Evolutionary conservation across 1,140 invertebrate species (phyloP), one percentile per base, ranked within the genome.

Genomic region (Calliopsis andreniformis): DNA sequence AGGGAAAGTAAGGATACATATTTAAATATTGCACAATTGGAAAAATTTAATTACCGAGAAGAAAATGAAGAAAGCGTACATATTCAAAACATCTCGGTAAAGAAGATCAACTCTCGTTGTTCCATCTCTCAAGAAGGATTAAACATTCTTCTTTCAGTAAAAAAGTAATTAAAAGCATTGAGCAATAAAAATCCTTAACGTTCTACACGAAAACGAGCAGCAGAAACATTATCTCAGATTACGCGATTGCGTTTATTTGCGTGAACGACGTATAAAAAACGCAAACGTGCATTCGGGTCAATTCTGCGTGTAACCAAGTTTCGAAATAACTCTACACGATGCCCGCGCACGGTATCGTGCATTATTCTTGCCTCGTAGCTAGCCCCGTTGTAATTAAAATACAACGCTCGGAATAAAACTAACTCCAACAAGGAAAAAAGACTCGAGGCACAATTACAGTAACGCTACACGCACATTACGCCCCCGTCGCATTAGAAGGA

Each of bases 351-450:
- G 25, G 53, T 23, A 35, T 30, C 6, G 30, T 56, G 72, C 4
- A 59, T 58, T 78, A 64, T 78, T 62, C 32, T 23, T 49, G 42
- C 42, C 61, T 16, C 61, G 70, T 58, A 18, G 61, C 12, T 14
- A 28, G 25, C 75, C 66, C 53, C 56, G 16, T 49, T 49, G 35
- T 55, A 55, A 80, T 53, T 71, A 62, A 62, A 71, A 71, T 10
- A 25, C 14, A 42, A 39, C 32, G 23, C 16, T 2, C 7, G 16
- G 18, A 53, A 14, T 4, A n/a, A 10, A 10, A 4, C 2, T 0
- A 8, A 14, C n/a, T n/a, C n/a, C n/a, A n/a, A n/a, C n/a, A n/a
- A n/a, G n/a, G n/a, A n/a, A n/a, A n/a, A n/a, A n/a, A n/a, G n/a
- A n/a, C n/a, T n/a, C n/a, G n/a, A n/a, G n/a, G n/a, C n/a, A n/a